A percentile compares a stretch with the other conserved stretches of the same genome.
Conservation (phyloP, 2,888 invertebrate species). For the Mechanitis messenoides region DNA sequence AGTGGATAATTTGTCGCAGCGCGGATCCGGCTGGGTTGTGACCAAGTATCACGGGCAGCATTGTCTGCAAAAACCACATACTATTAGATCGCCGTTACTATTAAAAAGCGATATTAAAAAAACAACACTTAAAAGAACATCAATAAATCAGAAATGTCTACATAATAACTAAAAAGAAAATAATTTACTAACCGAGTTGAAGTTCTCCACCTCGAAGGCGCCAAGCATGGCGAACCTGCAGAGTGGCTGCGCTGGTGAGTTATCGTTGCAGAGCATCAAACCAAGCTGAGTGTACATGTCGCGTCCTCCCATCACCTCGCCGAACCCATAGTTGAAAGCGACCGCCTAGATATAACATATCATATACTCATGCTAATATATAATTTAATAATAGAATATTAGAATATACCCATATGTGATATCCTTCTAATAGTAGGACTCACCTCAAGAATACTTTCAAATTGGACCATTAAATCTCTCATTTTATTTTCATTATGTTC, state of each 20-base stretch:
- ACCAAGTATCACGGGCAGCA: slow-evolving; percentile 79
- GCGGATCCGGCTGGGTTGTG: slow-evolving; percentile 82
- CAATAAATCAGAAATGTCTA: too few relatives aligned
- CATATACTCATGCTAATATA: too few relatives aligned
- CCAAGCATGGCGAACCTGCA: slow-evolving; percentile 79
- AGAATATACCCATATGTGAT: slow-evolving; percentile 18
- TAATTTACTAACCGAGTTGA: slow-evolving; percentile 62
- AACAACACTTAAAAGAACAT: too few relatives aligned
- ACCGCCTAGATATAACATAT: slow-evolving; percentile 35
- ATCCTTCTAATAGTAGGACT: not conserved
- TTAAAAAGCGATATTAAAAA: too few relatives aligned
- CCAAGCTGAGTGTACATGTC: slow-evolving; percentile 65
- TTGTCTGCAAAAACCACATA: slow-evolving; percentile 60
- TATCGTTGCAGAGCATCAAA: slow-evolving; percentile 68
- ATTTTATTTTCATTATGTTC: slow-evolving; percentile 37
- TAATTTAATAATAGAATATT: too few relatives aligned
- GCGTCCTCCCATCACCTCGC: slow-evolving; percentile 70
- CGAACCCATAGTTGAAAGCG: slow-evolving; percentile 55
- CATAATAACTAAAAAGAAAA: not conserved
- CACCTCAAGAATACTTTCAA: slow-evolving; percentile 21
- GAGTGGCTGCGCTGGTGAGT: slow-evolving; percentile 66
- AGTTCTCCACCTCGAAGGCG: slow-evolving; percentile 71
- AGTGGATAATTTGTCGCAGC: slow-evolving; percentile 81
- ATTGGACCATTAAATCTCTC: slow-evolving; percentile 12
- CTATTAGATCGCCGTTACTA: too few relatives aligned